Conservation (phyloP, 2,113 vertebrate genomes). For the Bufo gargarizans region DNA sequence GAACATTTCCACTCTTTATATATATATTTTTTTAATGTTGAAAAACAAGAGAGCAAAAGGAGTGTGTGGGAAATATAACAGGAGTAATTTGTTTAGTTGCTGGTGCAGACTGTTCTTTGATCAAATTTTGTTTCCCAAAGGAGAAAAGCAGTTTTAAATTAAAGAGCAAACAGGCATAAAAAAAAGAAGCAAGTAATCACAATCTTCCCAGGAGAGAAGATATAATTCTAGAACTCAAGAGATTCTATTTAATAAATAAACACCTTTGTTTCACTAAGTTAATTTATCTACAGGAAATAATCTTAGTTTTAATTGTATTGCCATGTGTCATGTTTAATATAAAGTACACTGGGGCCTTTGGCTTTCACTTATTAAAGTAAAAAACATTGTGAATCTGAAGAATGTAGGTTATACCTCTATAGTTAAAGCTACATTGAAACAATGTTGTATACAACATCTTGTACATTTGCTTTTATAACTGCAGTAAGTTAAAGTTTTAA, state of each 20-base stretch:
- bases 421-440: neutral
- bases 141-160: constrained; percentile 78
- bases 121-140: constrained; percentile 80
- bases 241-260: constrained; percentile 85
- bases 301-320: constrained; percentile 83
- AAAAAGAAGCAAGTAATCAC: constrained; percentile 77
- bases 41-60: constrained; percentile 60
- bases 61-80: constrained; percentile 69
- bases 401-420: constrained; percentile 56
- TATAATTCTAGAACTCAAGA: constrained; percentile 69
- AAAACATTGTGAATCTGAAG: constrained; percentile 62
- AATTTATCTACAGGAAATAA: constrained; percentile 82
- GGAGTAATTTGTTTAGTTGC: constrained; percentile 77
- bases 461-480: neutral
- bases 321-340: constrained; percentile 80
- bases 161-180: constrained; percentile 73
- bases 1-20: constrained; percentile 50
- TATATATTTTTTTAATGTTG: constrained; percentile 50
- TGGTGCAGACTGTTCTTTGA: constrained; percentile 73
- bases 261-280: constrained; percentile 83
- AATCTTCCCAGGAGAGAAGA: constrained; percentile 75
- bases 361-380: constrained; percentile 75
- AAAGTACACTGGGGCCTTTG: constrained; percentile 74
- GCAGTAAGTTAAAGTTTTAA: neutral
- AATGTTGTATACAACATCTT: neutral